Evolutionary conservation across 2,797 vertebrate species (phyloP).

Genomic region (Sebastes paucispinis): DNA sequence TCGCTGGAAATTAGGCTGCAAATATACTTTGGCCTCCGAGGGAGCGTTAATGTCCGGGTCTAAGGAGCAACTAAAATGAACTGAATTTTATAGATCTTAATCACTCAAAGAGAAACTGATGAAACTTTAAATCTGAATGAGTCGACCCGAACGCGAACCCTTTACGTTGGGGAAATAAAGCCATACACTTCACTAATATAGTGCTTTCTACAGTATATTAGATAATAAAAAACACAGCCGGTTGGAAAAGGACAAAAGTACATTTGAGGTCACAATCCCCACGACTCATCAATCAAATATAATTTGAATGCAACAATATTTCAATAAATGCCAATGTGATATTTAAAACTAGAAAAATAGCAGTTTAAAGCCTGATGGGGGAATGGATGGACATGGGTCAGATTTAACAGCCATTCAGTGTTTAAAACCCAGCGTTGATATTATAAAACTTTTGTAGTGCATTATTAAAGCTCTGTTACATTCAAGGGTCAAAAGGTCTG

Average conservation of each 20-base stretch:
- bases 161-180: not conserved
- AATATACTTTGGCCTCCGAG: constrained; percentile 28
- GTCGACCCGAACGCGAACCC: not conserved
- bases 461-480: constrained; percentile 9
- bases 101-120: not conserved
- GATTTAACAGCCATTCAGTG: not conserved
- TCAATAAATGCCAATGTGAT: not conserved
- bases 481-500: constrained; percentile 7
- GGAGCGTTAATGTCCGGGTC: constrained; percentile 24
- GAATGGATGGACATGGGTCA: not conserved
- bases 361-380: not conserved
- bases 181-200: not conserved
- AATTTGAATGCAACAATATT: not conserved
- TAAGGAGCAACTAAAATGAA: constrained; percentile 11
- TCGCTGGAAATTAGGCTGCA: constrained; percentile 21
- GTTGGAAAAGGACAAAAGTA: not conserved
- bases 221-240: not conserved
- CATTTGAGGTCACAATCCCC: not conserved
- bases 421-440: not conserved
- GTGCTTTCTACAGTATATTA: not conserved
- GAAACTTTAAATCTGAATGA: constrained; percentile 1
- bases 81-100: constrained; percentile 1
- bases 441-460: not conserved
- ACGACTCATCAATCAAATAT: not conserved
- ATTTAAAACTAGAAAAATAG: not conserved